A percentile compares a stretch with the other conserved stretches of the same genome.
Conservation (phyloP, 2,797 vertebrate genomes). For the Enteromius paludinosus region DNA sequence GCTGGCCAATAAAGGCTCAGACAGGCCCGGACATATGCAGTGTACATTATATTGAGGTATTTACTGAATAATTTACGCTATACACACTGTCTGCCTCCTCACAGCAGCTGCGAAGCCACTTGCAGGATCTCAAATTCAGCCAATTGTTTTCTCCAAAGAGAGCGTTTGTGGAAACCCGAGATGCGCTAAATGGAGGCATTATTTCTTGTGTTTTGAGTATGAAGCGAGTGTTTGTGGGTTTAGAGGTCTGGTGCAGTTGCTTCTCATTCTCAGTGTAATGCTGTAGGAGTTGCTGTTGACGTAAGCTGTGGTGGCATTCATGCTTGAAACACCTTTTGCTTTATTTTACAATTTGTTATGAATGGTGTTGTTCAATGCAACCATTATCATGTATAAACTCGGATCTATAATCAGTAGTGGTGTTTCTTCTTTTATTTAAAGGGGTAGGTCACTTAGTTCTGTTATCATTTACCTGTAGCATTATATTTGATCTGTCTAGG, state of each 20-base stretch:
- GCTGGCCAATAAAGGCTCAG: conserved; percentile 82
- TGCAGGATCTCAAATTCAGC: conserved; percentile 68
- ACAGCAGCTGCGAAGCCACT: conserved; percentile 76
- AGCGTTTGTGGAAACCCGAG: conserved; percentile 46
- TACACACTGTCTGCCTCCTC: conserved; percentile 71
- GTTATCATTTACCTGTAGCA: background rate
- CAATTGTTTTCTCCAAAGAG: conserved; percentile 57
- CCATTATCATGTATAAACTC: background rate
- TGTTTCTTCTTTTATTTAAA: no score
- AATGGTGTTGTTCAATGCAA: background rate
- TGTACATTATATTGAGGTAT: conserved; percentile 82
- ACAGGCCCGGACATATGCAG: conserved; percentile 82
- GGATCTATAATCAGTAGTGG: background rate
- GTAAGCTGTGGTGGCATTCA: background rate
- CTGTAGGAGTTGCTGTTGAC: conserved; percentile 15
- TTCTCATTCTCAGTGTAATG: conserved; percentile 1
- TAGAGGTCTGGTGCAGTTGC: conserved; percentile 30
- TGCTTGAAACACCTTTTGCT: background rate
- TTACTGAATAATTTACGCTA: conserved; percentile 85
- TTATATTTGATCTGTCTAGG: background rate
- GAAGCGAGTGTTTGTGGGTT: conserved; percentile 6
- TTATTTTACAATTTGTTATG: background rate
- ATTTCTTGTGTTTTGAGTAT: conserved; percentile 30
- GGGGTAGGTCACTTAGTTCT: background rate
- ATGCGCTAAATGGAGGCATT: conserved; percentile 38